These are phyloP conservation scores for Pheosia tremula DNA, from an alignment of 2,888 invertebrate species.

Conservation along the genomic window DNA sequence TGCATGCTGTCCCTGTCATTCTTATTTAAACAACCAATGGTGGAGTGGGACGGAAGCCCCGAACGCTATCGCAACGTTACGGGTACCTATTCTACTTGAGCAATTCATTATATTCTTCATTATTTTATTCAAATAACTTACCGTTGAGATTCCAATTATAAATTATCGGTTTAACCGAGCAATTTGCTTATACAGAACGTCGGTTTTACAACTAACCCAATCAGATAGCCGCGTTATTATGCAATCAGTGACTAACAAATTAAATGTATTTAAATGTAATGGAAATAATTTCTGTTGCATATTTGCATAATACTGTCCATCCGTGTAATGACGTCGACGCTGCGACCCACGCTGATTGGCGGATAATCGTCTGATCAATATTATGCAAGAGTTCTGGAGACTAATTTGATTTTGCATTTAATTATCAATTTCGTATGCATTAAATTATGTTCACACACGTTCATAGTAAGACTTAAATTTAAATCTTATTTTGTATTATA, in stretches of 20 bases:
- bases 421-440: conserved; percentile 12
- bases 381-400: conserved; percentile 31
- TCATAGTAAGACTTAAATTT: too few relatives aligned
- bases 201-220: conserved; percentile 6
- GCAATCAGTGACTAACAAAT: conserved; percentile 33
- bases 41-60: too few relatives aligned
- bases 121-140: too few relatives aligned
- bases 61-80: too few relatives aligned
- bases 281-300: conserved; percentile 35
- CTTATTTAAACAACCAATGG: too few relatives aligned
- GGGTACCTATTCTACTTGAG: too few relatives aligned
- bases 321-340: conserved; percentile 38
- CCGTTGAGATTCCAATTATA: too few relatives aligned
- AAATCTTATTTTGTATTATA: too few relatives aligned
- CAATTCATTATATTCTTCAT: too few relatives aligned
- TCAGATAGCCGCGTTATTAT: conserved; percentile 29
- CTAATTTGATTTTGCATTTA: conserved; percentile 10
- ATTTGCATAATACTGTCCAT: conserved; percentile 46
- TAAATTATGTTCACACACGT: neutral
- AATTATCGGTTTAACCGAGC: too few relatives aligned
- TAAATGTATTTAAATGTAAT: conserved; percentile 35
- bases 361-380: conserved; percentile 27
- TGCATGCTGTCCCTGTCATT: too few relatives aligned
- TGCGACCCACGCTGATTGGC: conserved; percentile 39
- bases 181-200: conserved; percentile 9